Conservation (phyloP, 2,113 vertebrate genomes). For the Trichechus manatus region DNA sequence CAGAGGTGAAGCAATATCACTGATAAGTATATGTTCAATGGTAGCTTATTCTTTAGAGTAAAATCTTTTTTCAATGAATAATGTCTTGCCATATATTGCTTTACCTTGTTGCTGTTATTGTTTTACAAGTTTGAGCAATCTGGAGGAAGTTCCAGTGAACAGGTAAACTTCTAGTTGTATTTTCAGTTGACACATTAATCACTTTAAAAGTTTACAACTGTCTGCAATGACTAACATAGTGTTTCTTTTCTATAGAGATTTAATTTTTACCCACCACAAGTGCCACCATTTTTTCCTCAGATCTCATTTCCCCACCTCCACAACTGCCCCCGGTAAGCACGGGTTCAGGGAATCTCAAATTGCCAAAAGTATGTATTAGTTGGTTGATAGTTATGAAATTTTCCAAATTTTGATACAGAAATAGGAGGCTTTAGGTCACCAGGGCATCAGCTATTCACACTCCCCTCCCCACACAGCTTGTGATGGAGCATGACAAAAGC, state of each 20-base stretch:
- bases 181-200: not conserved
- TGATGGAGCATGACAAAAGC: too few relatives aligned
- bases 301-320: slow-evolving; percentile 31
- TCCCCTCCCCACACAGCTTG: not conserved
- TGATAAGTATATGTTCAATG: not conserved
- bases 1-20: not conserved
- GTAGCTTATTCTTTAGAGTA: not conserved
- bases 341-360: not conserved
- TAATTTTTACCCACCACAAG: slow-evolving; percentile 50
- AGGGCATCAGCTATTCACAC: not conserved
- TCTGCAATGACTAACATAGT: not conserved
- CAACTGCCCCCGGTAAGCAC: slow-evolving; percentile 63
- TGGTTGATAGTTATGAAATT: not conserved
- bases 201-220: not conserved
- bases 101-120: slow-evolving; percentile 31
- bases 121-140: slow-evolving; percentile 66
- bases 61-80: not conserved
- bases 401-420: not conserved
- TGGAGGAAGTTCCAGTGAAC: slow-evolving; percentile 34
- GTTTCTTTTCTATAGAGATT: slow-evolving; percentile 67
- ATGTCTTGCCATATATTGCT: not conserved
- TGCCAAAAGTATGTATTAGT: not conserved
- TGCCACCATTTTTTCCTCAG: slow-evolving; percentile 48
- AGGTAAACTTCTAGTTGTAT: slow-evolving; percentile 36
- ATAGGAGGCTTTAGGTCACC: not conserved